Percentiles rank a stretch among this genome's conserved stretches.
phyloP scores from a whole-genome alignment of 1,140 invertebrate genomes.

The Scylla paramamosain region DNA sequence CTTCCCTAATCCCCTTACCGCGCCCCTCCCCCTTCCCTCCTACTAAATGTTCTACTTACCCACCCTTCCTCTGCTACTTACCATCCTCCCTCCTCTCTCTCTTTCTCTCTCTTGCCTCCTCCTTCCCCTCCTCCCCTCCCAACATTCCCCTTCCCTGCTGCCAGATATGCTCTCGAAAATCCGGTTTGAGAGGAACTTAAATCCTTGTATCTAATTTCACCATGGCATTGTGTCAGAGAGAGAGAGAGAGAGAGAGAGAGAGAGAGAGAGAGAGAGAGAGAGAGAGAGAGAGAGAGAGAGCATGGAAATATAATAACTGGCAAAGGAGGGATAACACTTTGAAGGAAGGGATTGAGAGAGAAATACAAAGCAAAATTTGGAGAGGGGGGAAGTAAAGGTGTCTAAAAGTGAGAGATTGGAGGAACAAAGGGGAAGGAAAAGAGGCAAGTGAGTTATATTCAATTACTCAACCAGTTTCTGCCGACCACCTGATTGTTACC shows the following conservation, averaged over 20 bases:
- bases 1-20: conserved; percentile 2
- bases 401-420: neutral
- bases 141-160: neutral
- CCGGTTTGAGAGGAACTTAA: conserved; percentile 50
- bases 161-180: neutral
- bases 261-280: conserved; percentile 20
- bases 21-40: neutral
- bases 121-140: neutral
- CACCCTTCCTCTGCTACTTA: neutral
- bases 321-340: neutral
- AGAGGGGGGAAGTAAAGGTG: neutral
- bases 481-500: neutral
- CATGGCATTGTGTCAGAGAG: neutral
- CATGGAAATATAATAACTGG: neutral
- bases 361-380: too few relatives aligned
- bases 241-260: conserved; percentile 16
- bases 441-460: neutral
- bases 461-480: neutral
- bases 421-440: neutral
- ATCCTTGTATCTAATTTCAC: conserved; percentile 50
- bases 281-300: conserved; percentile 22
- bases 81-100: neutral
- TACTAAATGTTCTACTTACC: neutral
- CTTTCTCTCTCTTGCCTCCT: neutral
- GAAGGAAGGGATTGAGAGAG: neutral